A percentile compares a stretch with the other conserved stretches of the same genome.
Conservation (phyloP, 2,888 invertebrate genomes). For the Caenorhabditis sp. region DNA sequence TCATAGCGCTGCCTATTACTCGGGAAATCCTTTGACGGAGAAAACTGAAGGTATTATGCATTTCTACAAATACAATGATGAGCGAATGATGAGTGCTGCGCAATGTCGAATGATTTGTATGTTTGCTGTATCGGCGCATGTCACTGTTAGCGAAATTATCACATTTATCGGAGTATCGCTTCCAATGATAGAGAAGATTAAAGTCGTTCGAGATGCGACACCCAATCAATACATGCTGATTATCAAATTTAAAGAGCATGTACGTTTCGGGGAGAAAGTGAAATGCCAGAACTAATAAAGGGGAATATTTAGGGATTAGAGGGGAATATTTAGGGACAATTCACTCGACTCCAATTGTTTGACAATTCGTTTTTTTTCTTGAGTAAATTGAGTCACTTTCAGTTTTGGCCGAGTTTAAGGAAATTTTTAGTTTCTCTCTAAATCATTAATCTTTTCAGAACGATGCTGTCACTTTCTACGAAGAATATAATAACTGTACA, state of each 20-base stretch:
- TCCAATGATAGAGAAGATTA: slow-evolving; percentile 39
- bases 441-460: slow-evolving; percentile 74
- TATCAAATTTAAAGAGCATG: slow-evolving; percentile 80
- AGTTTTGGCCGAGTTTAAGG: too few species aligned
- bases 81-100: slow-evolving; percentile 68
- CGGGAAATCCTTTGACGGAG: slow-evolving; percentile 96
- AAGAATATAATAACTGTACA: slow-evolving; percentile 87
- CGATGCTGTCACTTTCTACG: slow-evolving; percentile 89
- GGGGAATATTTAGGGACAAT: too few species aligned
- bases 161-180: slow-evolving; percentile 79
- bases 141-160: slow-evolving; percentile 90
- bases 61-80: slow-evolving; percentile 87
- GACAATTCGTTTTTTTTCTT: too few species aligned
- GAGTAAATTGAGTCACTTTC: too few species aligned
- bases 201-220: slow-evolving; percentile 85
- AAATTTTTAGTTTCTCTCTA: too few species aligned
- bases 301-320: too few species aligned
- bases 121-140: slow-evolving; percentile 86
- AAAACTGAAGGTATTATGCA: slow-evolving; percentile 95
- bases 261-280: slow-evolving; percentile 61
- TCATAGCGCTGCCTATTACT: slow-evolving; percentile 77
- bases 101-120: slow-evolving; percentile 86
- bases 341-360: too few species aligned
- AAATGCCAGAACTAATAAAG: too few species aligned
- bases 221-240: slow-evolving; percentile 98